Base-by-base conservation (phyloP, 2,888 invertebrate species). In the Blastobasis adustella region DNA sequence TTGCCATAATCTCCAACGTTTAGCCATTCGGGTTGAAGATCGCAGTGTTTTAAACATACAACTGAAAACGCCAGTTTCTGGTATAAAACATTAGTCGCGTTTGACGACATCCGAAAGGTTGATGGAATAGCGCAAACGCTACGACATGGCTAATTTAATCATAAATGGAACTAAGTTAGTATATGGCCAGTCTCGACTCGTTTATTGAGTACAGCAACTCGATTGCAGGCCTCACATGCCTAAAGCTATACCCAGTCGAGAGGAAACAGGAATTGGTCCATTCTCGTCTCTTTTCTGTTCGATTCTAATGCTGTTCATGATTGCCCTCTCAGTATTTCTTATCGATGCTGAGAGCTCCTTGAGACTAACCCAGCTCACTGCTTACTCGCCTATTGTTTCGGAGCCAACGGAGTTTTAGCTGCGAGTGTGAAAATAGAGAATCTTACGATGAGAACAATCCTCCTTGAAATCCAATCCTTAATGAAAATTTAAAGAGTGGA, bases 301-400 rank as follows among this genome's bases (percentile, higher is more conserved):
- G 23, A 23, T 23, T 23, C 23, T 23, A 23, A 23, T 23, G 23
- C 23, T 23, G 23, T 23, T 3, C 23, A 23, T 23, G 23, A 23
- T 23, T 3, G 23, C 23, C 23, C 23, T 23, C 23, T 23, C 23
- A 23, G 23, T 23, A 23, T 23, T 23, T 54, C 54, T 66, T 65
- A 63, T 62, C 61, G 61, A 53, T 56, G 58, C 57, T 54, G 56
- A 65, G 66, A 60, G 67, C 58, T 64, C 53, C 69, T 69, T 54
- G 67, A 76, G 72, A 69, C 71, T 61, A 66, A 67, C 62, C 71
- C 62, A 69, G 69, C 71, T 72, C 68, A 64, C 66, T 58, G 54
- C 58, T 60, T 69, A 64, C 66, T 59, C 54, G 58, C 60, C 68
- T 58, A 71, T 77, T 76, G 77, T 76, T 75, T 72, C 66, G 57